Percentiles rank a stretch among this genome's conserved stretches.
These are phyloP conservation scores for Catagonus wagneri DNA, from an alignment of 2,113 vertebrate species.

Conservation along the genomic window DNA sequence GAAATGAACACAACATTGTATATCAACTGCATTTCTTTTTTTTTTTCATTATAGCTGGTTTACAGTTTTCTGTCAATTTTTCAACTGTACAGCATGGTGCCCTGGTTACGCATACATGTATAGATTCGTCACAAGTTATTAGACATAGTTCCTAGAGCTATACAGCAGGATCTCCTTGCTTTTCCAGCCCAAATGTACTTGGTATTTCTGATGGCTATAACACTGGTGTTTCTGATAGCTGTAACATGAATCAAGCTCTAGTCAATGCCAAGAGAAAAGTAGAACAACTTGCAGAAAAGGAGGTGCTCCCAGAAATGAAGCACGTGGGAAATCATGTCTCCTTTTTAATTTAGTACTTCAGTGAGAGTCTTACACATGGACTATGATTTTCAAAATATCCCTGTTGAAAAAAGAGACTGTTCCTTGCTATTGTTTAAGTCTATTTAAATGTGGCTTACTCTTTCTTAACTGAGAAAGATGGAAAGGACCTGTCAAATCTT, in stretches of 20 bases:
- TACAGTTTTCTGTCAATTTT: too few relatives aligned
- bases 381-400: conserved; percentile 71
- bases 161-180: too few relatives aligned
- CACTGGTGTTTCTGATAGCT: background rate
- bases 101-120: too few relatives aligned
- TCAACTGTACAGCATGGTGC: too few relatives aligned
- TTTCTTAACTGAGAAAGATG: conserved; percentile 63
- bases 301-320: conserved; percentile 65
- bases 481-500: conserved; percentile 40
- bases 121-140: too few relatives aligned
- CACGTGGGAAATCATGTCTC: conserved; percentile 75
- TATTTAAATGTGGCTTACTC: conserved; percentile 56
- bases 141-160: too few relatives aligned
- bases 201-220: background rate
- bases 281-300: background rate
- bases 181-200: too few relatives aligned
- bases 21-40: too few relatives aligned
- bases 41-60: too few relatives aligned
- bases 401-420: conserved; percentile 21
- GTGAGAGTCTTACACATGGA: conserved; percentile 56
- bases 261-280: background rate
- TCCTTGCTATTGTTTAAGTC: conserved; percentile 71
- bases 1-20: too few relatives aligned
- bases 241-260: conserved; percentile 41
- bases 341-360: conserved; percentile 71